phyloP scores from a whole-genome alignment of 2,113 vertebrate genomes.

The Poicephalus gulielmi region DNA sequence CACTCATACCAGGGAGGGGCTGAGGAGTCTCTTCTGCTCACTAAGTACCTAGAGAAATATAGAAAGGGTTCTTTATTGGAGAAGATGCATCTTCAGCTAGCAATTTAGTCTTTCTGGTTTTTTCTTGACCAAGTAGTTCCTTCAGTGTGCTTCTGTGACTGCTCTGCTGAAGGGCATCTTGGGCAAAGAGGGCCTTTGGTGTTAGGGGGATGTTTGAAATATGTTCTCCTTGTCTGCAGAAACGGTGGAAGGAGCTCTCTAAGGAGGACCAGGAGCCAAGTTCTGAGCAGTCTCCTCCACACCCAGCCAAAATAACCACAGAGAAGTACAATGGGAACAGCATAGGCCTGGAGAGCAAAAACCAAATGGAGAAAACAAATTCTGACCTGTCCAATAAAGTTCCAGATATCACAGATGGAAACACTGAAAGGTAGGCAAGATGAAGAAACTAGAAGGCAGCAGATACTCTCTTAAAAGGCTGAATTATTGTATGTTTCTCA shows the following conservation, averaged over 20 bases:
- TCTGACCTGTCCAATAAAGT: slow-evolving; percentile 72
- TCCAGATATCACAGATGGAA: slow-evolving; percentile 68
- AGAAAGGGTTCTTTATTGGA: neutral
- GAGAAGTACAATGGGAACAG: slow-evolving; percentile 83
- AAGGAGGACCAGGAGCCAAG: slow-evolving; percentile 77
- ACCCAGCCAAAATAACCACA: slow-evolving; percentile 69
- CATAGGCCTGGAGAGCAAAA: slow-evolving; percentile 71
- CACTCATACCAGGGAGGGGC: neutral
- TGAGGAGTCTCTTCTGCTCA: neutral
- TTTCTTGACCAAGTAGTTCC: neutral
- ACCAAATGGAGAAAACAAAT: slow-evolving; percentile 58
- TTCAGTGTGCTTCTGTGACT: neutral
- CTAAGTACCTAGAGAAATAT: neutral
- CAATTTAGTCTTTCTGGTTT: neutral
- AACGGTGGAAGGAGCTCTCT: slow-evolving; percentile 78
- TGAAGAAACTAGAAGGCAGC: neutral
- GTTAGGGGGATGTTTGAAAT: neutral
- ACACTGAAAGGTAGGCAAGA: slow-evolving; percentile 78
- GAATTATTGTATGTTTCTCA: neutral
- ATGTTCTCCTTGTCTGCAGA: slow-evolving; percentile 62
- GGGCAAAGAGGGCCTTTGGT: neutral
- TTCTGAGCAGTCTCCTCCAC: slow-evolving; percentile 74
- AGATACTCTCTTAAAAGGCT: neutral
- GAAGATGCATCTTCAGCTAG: neutral
- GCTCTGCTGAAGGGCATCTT: neutral